These are phyloP conservation scores for Lamproptera curius DNA, from an alignment of 2,888 invertebrate species.

Conservation along the genomic window DNA sequence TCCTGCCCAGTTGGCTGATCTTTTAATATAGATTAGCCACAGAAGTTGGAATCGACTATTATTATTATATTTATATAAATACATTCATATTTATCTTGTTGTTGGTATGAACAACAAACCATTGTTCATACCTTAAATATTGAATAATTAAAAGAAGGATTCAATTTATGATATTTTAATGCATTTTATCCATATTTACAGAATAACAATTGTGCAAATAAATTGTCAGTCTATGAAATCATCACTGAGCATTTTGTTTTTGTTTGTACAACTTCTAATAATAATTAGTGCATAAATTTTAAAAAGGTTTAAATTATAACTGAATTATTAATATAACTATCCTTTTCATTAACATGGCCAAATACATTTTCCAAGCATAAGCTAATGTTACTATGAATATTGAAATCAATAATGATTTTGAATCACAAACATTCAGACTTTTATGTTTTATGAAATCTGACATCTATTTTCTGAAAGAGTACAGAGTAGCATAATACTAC, in stretches of 20 bases:
- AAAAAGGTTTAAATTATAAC: no score
- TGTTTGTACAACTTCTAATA: background rate
- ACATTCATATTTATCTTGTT: no score
- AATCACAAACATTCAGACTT: background rate
- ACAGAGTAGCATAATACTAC: no score
- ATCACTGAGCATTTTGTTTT: background rate
- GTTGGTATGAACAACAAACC: no score
- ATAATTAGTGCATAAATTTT: no score
- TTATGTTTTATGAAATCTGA: background rate
- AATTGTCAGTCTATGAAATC: conserved; percentile 5
- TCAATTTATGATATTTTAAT: conserved; percentile 2
- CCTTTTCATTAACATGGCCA: background rate
- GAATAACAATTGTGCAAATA: background rate
- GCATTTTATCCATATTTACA: background rate
- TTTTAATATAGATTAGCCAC: no score
- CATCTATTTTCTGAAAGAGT: no score
- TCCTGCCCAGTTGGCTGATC: no score
- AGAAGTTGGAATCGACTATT: no score
- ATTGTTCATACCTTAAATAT: no score
- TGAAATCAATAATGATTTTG: no score
- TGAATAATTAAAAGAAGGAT: background rate
- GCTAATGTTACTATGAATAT: background rate
- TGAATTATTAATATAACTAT: background rate
- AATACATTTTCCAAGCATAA: background rate
- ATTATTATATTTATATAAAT: no score